Conservation (phyloP, 2,797 vertebrate genomes). For the Echeneis naucrates region DNA sequence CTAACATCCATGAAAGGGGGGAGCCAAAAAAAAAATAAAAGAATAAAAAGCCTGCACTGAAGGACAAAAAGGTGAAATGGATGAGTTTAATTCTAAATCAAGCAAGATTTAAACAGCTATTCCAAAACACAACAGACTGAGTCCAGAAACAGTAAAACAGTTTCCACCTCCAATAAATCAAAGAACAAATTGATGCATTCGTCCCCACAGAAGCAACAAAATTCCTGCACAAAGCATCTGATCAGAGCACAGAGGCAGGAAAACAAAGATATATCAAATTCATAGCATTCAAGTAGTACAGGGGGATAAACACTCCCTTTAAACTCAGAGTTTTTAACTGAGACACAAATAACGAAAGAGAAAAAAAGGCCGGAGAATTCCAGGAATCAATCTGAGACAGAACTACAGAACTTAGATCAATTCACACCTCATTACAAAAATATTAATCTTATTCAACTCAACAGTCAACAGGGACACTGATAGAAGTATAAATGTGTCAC, state of each 20-base stretch:
- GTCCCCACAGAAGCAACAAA: constrained; percentile 59
- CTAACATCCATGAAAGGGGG: constrained; percentile 26
- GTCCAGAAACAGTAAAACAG: constrained; percentile 65
- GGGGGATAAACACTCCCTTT: not conserved
- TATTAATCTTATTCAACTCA: constrained; percentile 74
- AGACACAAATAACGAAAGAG: constrained; percentile 27
- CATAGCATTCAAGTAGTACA: constrained; percentile 52
- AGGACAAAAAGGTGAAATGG: constrained; percentile 50
- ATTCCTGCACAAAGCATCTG: constrained; percentile 64
- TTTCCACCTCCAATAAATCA: constrained; percentile 27
- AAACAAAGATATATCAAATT: constrained; percentile 40
- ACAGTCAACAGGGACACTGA: constrained; percentile 42
- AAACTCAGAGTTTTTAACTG: constrained; percentile 31
- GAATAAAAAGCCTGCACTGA: constrained; percentile 10
- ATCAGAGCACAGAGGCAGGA: constrained; percentile 46
- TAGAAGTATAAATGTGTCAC: constrained; percentile 44
- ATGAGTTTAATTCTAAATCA: constrained; percentile 78
- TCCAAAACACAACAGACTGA: constrained; percentile 54
- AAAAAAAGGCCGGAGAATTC: constrained; percentile 47
- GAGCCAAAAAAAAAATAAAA: too few relatives aligned
- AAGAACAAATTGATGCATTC: constrained; percentile 27
- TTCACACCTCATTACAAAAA: constrained; percentile 77
- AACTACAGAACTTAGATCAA: constrained; percentile 67
- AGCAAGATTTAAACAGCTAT: constrained; percentile 71
- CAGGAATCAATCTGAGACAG: constrained; percentile 52